Evolutionary conservation across 2,797 vertebrate species (phyloP), one percentile per base, ranked within the genome.

Genomic region (Cirrhinus mrigala): DNA sequence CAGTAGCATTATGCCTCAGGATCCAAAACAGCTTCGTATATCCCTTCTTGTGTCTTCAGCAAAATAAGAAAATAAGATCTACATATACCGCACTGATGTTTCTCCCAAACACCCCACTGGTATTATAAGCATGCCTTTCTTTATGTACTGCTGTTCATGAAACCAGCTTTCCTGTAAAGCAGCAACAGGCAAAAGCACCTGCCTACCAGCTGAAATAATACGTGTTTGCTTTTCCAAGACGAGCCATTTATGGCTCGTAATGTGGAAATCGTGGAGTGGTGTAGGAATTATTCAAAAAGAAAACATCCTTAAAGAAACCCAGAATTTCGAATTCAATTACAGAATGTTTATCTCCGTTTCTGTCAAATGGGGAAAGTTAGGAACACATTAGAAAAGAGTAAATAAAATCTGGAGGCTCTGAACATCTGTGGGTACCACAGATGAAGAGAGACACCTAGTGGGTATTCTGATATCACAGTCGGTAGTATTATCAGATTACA

Each of bases 401-500:
- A 40, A 88, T 83, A 80, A 71, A 74, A 85, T 60, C 86, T 56
- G 71, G 24, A 15, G 52, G 14, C 37, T 46, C 69, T 70, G 24
- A 83, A 27, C 24, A 66, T 81, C 46, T 76, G 29, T 70, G 58
- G 8, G 68, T 89, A 81, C 27, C 62, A 83, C 91, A 89, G 91
- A 90, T 90, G 89, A 89, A 91, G 91, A 95, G 94, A 93, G 91
- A 87, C 94, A 90, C 92, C 93, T 79, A 90, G 94, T 94, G 94
- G 93, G 50, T 58, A 75, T 58, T n/a, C 74, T 69, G 60, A 85
- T 85, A 91, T 52, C 46, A 33, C n/a, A n/a, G 15, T 27, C 80
- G 79, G 69, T 46, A 37, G 86, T 77, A 87, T 90, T 44, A 81
- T 86, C 90, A 79, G 86, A 90, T 27, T 79, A 40, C 15, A 60